A percentile compares a stretch with the other conserved stretches of the same genome.
phyloP scores from a whole-genome alignment of 2,888 invertebrate genomes.

The Lasioglossum lativentre region DNA sequence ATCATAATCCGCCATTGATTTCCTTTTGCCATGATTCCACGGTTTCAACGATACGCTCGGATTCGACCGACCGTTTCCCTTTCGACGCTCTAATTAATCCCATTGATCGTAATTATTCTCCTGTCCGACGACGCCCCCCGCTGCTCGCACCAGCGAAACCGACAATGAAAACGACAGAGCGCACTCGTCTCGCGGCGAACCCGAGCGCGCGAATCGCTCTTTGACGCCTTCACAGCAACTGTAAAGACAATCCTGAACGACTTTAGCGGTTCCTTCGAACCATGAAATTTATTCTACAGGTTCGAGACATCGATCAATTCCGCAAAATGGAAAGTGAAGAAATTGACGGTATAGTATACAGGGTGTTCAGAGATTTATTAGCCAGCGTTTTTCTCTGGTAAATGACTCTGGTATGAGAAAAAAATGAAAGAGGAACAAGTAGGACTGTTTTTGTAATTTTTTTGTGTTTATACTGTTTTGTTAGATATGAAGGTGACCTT shows the following conservation, averaged over 20 bases:
- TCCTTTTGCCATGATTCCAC: conserved; percentile 56
- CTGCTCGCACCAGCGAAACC: neutral
- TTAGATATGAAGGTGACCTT: too few relatives aligned
- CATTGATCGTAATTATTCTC: conserved; percentile 61
- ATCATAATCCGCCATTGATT: conserved; percentile 71
- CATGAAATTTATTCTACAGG: neutral
- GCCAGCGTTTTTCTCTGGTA: too few relatives aligned
- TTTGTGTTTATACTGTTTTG: too few relatives aligned
- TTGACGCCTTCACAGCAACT: neutral
- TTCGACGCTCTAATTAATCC: conserved; percentile 64
- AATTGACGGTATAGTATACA: too few relatives aligned
- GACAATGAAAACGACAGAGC: neutral
- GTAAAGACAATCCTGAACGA: neutral
- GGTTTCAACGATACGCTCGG: conserved; percentile 10
- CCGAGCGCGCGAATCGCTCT: neutral
- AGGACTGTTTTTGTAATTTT: too few relatives aligned
- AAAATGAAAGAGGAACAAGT: too few relatives aligned
- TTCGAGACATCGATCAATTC: too few relatives aligned
- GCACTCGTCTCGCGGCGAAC: neutral
- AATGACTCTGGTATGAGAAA: too few relatives aligned
- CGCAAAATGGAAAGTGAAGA: too few relatives aligned
- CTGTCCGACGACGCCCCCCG: conserved; percentile 21
- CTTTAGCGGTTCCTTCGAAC: neutral
- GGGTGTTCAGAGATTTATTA: too few relatives aligned
- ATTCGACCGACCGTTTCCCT: conserved; percentile 60